Evolutionary conservation across 2,797 vertebrate species (phyloP), one percentile per base, ranked within the genome.

Genomic region (Sebastes iracundus): DNA sequence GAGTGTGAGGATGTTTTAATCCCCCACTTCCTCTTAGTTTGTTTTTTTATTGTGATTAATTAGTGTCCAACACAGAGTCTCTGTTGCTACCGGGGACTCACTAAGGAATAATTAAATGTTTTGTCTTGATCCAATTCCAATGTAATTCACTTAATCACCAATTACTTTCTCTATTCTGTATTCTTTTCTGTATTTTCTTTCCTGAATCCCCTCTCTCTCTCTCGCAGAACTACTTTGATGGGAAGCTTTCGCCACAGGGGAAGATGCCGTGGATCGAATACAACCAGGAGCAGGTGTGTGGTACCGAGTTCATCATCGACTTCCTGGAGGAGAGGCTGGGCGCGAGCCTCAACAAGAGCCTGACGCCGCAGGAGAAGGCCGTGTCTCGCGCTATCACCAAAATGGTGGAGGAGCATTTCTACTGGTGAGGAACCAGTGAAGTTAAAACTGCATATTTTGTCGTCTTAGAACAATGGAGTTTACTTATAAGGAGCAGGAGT

Each of bases 241-340:
- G 98, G 93, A 98, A 97, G 94, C 97, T 99, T 85, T 99, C 98
- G 33, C 96, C 98, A 35, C 98, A 99, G 94, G 98, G 98, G 71
- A 99, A 99, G 93, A 99, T 99, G 98, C 98, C 98, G 18, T 99
- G 98, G 98, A 98, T 99, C 60, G 97, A 99, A 93, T 99, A 99
- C 94, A 99, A 99, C 93, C 95, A 96, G 88, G 97, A 97, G 94
- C 97, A 97, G 75, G 98, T 98, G 53, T 98, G 95, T 79, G 98
- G 98, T 85, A 96, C 97, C 0, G 98, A 99, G 83, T 99, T 99
- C 92, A 99, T 99, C 92, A 98, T 99, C 63, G 98, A 99, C 93
- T 99, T 99, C 95, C 95, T 99, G 96, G 98, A 99, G 92, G 97
- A 99, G 93, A 97, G 97, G 71, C 96, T 99, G 81, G 98, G 98